Evolutionary conservation across 1,140 invertebrate genomes (phyloP).

Genomic region (Apis florea): DNA sequence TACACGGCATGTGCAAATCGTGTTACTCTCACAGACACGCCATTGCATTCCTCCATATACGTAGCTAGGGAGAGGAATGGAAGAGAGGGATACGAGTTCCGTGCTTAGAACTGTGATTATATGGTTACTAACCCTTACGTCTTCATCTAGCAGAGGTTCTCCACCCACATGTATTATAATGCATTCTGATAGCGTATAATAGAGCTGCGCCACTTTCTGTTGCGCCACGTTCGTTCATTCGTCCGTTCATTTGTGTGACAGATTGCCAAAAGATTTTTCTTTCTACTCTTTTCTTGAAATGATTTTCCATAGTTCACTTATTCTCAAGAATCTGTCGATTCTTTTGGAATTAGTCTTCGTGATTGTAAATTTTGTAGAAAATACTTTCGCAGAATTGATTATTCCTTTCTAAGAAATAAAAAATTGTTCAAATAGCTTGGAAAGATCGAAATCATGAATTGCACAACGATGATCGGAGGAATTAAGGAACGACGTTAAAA

Average conservation of each 20-base stretch:
- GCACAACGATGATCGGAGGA: neutral
- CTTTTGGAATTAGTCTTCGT: too few relatives aligned
- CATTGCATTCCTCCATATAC: conserved; percentile 39
- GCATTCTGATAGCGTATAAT: conserved; percentile 69
- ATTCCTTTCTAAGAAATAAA: too few relatives aligned
- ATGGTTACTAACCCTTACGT: conserved; percentile 64
- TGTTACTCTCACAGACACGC: conserved; percentile 53
- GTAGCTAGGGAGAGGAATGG: conserved; percentile 28
- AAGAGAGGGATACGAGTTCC: conserved; percentile 29
- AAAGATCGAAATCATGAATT: neutral
- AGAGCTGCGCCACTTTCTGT: conserved; percentile 71
- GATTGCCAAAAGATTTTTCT: neutral
- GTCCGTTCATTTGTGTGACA: neutral
- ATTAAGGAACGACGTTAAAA: conserved; percentile 31
- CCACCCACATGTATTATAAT: conserved; percentile 62
- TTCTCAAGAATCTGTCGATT: too few relatives aligned
- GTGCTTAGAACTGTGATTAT: conserved; percentile 66
- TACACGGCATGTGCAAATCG: conserved; percentile 67
- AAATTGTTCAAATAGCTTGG: too few relatives aligned
- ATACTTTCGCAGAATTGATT: too few relatives aligned
- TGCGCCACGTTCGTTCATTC: neutral
- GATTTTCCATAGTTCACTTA: too few relatives aligned
- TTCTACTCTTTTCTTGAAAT: neutral
- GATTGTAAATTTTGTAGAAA: too few relatives aligned
- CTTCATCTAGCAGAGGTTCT: conserved; percentile 66